Conservation (phyloP, 2,888 invertebrate species). For the Thera britannica region DNA sequence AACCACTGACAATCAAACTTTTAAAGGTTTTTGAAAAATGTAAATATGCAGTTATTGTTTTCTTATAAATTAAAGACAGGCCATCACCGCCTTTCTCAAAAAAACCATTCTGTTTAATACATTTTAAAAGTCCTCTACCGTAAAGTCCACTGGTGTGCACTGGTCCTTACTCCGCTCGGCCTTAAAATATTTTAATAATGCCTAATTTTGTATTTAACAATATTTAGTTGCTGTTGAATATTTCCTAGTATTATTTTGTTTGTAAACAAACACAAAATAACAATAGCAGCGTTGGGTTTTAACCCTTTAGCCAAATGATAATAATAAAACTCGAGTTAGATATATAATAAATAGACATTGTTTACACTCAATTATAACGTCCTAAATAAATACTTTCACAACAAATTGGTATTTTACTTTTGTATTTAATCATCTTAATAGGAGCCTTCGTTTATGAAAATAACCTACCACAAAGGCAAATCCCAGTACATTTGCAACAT, state of each 20-base stretch:
- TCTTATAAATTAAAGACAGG: no score
- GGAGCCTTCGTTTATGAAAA: no score
- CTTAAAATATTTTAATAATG: background rate
- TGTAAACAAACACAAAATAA: background rate
- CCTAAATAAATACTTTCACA: constrained; percentile 49
- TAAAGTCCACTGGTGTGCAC: no score
- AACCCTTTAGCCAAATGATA: background rate
- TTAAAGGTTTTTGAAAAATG: no score
- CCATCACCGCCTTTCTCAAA: no score
- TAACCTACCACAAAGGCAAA: no score
- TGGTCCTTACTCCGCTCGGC: background rate
- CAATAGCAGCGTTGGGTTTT: background rate
- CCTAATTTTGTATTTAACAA: background rate
- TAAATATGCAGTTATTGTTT: no score
- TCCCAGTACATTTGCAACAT: no score
- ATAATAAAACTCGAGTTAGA: background rate
- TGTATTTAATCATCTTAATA: background rate
- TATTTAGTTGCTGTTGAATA: no score
- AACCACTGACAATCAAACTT: no score
- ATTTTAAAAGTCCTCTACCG: no score
- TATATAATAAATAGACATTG: constrained; percentile 3
- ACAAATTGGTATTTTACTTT: constrained; percentile 1
- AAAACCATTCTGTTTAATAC: no score
- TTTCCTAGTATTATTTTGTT: background rate
- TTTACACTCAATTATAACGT: constrained; percentile 41